These are phyloP conservation scores for Hemicrepidius hirtus DNA, from an alignment of 2,888 invertebrate genomes.

Conservation along the genomic window DNA sequence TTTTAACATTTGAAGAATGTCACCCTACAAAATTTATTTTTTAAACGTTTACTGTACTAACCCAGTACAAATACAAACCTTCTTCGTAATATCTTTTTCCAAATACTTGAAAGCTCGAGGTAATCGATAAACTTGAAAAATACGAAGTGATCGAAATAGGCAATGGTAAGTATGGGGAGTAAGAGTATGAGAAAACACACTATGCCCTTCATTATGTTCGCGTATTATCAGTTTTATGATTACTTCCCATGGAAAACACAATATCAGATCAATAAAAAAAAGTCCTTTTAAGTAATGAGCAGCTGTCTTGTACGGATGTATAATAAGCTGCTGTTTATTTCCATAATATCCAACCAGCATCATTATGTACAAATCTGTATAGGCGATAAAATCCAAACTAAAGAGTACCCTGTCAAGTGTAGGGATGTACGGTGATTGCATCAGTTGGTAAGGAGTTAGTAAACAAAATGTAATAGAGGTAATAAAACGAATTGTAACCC, in stretches of 20 bases:
- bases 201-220: conserved; percentile 70
- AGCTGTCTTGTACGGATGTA: conserved; percentile 75
- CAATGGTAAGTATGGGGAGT: conserved; percentile 71
- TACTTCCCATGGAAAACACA: conserved; percentile 74
- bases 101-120: conserved; percentile 72
- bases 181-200: conserved; percentile 61
- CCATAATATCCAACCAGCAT: conserved; percentile 75
- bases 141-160: conserved; percentile 67
- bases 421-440: conserved; percentile 47
- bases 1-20: conserved; percentile 73
- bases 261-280: conserved; percentile 72
- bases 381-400: conserved; percentile 71
- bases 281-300: conserved; percentile 73
- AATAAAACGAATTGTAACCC: conserved; percentile 56
- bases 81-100: conserved; percentile 71
- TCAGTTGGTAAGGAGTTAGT: conserved; percentile 53
- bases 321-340: conserved; percentile 72
- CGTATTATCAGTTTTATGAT: conserved; percentile 69
- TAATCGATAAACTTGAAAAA: conserved; percentile 73
- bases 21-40: conserved; percentile 69
- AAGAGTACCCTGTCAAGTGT: conserved; percentile 61
- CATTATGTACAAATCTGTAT: conserved; percentile 74
- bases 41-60: no score
- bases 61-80: no score
- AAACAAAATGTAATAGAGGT: conserved; percentile 46